phyloP scores from a whole-genome alignment of 2,888 invertebrate genomes.

The Hirtodrosophila histrioides region DNA sequence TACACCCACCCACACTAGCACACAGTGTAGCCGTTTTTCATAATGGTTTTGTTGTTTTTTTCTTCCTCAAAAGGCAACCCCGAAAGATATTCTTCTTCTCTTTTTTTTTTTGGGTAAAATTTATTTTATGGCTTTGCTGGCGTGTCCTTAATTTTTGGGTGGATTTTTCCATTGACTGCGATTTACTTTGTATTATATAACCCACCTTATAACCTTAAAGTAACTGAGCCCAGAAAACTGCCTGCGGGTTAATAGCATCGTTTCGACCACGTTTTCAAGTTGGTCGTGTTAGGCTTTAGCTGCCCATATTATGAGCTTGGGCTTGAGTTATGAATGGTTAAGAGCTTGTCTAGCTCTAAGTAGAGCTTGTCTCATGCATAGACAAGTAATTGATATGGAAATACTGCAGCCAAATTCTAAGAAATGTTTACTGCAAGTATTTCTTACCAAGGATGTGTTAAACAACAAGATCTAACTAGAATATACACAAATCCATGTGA shows the following conservation, averaged over 20 bases:
- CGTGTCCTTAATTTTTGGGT: constrained; percentile 48
- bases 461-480: too few species aligned
- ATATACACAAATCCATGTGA: too few species aligned
- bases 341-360: background rate
- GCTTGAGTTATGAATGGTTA: constrained; percentile 20
- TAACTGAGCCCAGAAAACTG: constrained; percentile 28
- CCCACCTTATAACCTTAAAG: constrained; percentile 23
- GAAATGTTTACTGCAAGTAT: too few species aligned
- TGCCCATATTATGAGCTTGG: constrained; percentile 25
- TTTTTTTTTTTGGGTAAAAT: constrained; percentile 30
- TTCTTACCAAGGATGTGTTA: too few species aligned
- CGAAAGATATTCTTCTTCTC: background rate
- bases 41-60: constrained; percentile 37
- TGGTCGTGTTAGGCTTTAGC: constrained; percentile 8
- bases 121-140: constrained; percentile 52
- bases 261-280: constrained; percentile 42
- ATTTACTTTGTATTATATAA: constrained; percentile 32
- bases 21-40: constrained; percentile 26
- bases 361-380: constrained; percentile 5
- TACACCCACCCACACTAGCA: constrained; percentile 5
- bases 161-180: constrained; percentile 33
- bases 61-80: constrained; percentile 18
- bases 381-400: background rate
- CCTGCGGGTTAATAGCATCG: constrained; percentile 50
- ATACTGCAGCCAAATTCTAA: too few species aligned